Percentiles rank a stretch among this genome's conserved stretches.
These are phyloP conservation scores for Drosophila histrio DNA, from an alignment of 2,888 invertebrate species.

Conservation along the genomic window DNA sequence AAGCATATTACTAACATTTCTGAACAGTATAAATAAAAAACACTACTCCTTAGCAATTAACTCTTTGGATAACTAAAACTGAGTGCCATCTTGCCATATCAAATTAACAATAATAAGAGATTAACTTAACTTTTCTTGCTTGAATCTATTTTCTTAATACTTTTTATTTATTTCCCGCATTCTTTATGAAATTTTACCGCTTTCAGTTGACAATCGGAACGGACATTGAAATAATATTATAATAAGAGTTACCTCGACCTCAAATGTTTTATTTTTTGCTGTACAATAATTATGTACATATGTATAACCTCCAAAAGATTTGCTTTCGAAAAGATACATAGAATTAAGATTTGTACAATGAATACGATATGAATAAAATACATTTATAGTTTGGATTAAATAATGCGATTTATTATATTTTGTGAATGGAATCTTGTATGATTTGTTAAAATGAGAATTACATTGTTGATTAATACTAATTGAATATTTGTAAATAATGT, in stretches of 20 bases:
- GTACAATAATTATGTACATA: slow-evolving; percentile 26
- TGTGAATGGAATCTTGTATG: no score
- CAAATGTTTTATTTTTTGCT: slow-evolving; percentile 31
- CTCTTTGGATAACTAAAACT: slow-evolving; percentile 13
- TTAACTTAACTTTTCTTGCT: slow-evolving; percentile 21
- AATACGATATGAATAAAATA: slow-evolving; percentile 53
- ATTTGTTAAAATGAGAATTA: no score
- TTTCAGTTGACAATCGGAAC: slow-evolving; percentile 79
- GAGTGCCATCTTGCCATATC: slow-evolving; percentile 46
- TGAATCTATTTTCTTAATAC: slow-evolving; percentile 22
- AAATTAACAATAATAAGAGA: slow-evolving; percentile 11
- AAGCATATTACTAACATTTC: slow-evolving; percentile 28
- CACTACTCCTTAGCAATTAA: slow-evolving; percentile 18
- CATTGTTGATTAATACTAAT: no score
- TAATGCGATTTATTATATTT: neutral
- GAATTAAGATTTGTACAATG: slow-evolving; percentile 61
- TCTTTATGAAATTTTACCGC: slow-evolving; percentile 53
- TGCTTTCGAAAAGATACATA: slow-evolving; percentile 35
- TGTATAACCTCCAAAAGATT: slow-evolving; percentile 54
- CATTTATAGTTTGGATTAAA: slow-evolving; percentile 30
- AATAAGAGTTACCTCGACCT: slow-evolving; percentile 37
- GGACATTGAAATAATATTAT: slow-evolving; percentile 81
- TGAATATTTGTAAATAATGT: no score
- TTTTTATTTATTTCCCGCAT: slow-evolving; percentile 37
- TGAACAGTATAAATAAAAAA: slow-evolving; percentile 32